Conservation (phyloP, 2,797 vertebrate species). For the Tadarida brasiliensis region DNA sequence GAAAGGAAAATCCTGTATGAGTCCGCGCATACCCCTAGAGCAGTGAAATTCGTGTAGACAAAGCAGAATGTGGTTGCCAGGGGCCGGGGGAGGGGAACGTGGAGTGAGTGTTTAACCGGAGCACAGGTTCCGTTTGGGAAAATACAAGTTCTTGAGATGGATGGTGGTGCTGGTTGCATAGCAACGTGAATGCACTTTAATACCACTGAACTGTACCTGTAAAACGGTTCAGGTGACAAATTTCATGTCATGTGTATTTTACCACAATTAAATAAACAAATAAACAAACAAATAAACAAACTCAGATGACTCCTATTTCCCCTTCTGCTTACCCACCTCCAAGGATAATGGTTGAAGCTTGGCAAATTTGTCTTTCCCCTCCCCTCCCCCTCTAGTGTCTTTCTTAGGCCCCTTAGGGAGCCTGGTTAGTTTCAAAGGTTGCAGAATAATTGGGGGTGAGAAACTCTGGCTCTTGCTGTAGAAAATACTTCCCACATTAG, state of each 20-base stretch:
- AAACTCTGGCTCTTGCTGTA: not conserved
- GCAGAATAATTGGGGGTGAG: not conserved
- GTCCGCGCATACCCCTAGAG: not conserved
- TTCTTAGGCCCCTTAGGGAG: not conserved
- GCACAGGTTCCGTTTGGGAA: not conserved
- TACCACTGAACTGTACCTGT: not conserved
- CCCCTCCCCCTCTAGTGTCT: not conserved
- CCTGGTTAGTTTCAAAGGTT: not conserved
- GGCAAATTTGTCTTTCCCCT: no score
- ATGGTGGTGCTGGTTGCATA: no score
- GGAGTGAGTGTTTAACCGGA: no score
- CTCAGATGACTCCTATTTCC: not conserved
- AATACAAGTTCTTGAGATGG: not conserved
- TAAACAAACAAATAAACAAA: not conserved
- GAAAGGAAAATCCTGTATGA: no score
- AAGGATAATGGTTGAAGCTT: not conserved
- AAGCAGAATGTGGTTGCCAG: not conserved
- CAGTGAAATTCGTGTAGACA: not conserved
- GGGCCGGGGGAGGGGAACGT: rapidly evolving
- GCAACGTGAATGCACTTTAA: not conserved
- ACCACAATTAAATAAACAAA: not conserved
- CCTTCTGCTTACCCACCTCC: not conserved
- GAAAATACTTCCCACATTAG: not conserved
- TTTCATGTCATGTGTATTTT: not conserved
- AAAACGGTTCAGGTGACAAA: not conserved